Evolutionary conservation across 2,113 vertebrate species (phyloP).

Genomic region (Eretmochelys imbricata): DNA sequence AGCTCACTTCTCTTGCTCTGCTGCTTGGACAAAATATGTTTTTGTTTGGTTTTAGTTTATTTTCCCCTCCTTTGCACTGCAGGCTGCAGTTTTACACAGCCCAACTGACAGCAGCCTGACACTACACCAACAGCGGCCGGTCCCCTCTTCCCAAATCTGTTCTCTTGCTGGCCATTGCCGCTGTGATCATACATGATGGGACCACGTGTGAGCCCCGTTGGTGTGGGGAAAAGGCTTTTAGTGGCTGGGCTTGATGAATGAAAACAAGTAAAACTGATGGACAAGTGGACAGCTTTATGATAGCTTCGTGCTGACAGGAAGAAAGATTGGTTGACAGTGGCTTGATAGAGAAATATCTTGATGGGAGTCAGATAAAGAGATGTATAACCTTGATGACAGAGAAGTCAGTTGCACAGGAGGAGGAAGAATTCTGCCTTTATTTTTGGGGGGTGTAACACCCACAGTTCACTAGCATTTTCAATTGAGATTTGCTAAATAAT

Average conservation of each 20-base stretch:
- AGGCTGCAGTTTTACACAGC: not conserved
- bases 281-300: constrained; percentile 47
- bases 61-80: not conserved
- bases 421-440: constrained; percentile 14
- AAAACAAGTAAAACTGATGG: constrained; percentile 58
- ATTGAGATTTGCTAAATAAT: constrained; percentile 54
- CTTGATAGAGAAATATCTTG: constrained; percentile 33
- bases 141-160: not conserved
- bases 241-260: constrained; percentile 27
- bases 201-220: not conserved
- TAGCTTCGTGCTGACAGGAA: constrained; percentile 29
- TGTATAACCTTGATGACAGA: constrained; percentile 37
- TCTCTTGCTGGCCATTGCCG: not conserved
- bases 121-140: not conserved
- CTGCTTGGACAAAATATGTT: rapidly evolving
- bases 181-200: not conserved
- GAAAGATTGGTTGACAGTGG: constrained; percentile 53
- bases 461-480: not conserved
- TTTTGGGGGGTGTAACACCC: not conserved
- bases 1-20: rapidly evolving
- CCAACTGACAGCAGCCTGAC: too few relatives aligned
- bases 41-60: not conserved
- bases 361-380: not conserved
- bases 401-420: not conserved
- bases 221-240: constrained; percentile 1